These are phyloP conservation scores for Erpobdella octoculata DNA, from an alignment of 2,888 invertebrate genomes.

Conservation along the genomic window DNA sequence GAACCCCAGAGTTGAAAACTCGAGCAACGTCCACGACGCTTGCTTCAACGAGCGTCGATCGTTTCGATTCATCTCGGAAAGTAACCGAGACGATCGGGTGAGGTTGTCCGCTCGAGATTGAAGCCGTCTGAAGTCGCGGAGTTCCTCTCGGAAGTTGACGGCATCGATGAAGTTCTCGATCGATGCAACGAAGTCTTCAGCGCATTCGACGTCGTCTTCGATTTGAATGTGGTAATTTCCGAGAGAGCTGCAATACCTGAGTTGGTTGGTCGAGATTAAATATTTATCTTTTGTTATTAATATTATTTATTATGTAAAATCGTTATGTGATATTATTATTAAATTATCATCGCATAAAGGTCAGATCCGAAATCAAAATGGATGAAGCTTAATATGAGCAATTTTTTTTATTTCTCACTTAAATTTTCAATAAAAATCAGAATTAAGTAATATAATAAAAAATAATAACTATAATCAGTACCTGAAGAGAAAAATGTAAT, in stretches of 20 bases:
- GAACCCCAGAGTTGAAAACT: conserved; percentile 47
- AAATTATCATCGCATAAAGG: not conserved
- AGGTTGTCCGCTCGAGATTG: conserved; percentile 2
- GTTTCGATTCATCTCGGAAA: not conserved
- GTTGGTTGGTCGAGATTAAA: conserved; percentile 39
- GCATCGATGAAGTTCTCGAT: conserved; percentile 42
- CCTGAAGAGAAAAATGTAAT: conserved; percentile 15
- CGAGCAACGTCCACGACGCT: conserved; percentile 45
- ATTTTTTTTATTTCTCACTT: too few relatives aligned
- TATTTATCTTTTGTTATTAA: conserved; percentile 41
- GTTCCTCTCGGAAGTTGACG: not conserved
- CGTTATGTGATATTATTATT: not conserved
- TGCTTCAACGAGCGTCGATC: not conserved
- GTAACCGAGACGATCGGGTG: too few relatives aligned
- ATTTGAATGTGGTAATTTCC: conserved; percentile 48
- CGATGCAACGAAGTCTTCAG: conserved; percentile 43
- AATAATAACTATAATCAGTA: not conserved
- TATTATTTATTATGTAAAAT: not conserved
- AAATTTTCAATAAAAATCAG: not conserved
- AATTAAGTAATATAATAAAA: not conserved
- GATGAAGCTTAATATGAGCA: not conserved
- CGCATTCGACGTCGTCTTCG: conserved; percentile 47
- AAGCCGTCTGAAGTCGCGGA: conserved; percentile 5
- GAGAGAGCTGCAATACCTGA: conserved; percentile 43
- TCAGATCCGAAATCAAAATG: not conserved